Percentiles rank a stretch among this genome's conserved stretches.
These are phyloP conservation scores for Zosterops borbonicus DNA, from an alignment of 2,113 vertebrate genomes.

Conservation along the genomic window DNA sequence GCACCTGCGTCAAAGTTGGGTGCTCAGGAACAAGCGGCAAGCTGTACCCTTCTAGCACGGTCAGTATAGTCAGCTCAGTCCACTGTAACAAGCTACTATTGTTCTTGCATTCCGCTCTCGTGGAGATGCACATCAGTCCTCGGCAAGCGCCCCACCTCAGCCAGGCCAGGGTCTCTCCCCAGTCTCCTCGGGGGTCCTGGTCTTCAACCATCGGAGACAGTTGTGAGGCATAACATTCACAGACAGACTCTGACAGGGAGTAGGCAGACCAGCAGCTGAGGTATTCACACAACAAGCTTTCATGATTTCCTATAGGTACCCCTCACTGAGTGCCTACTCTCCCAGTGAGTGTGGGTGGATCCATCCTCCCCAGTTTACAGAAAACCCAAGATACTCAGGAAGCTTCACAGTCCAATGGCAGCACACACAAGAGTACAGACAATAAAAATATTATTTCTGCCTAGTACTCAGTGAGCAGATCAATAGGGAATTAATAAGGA, in stretches of 20 bases:
- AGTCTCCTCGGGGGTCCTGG: too few relatives aligned
- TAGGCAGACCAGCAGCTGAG: background rate
- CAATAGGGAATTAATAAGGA: constrained; percentile 18
- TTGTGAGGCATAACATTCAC: too few relatives aligned
- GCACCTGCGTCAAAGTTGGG: too few relatives aligned
- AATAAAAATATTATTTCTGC: background rate
- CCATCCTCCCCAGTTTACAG: background rate
- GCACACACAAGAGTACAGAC: background rate
- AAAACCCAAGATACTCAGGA: background rate
- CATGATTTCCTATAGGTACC: background rate
- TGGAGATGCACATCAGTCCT: too few relatives aligned
- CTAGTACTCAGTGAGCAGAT: background rate
- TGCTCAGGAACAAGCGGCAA: too few relatives aligned
- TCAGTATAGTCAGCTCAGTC: too few relatives aligned
- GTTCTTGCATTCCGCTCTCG: too few relatives aligned
- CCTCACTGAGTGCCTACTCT: background rate
- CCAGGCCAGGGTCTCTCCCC: too few relatives aligned
- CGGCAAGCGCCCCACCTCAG: too few relatives aligned
- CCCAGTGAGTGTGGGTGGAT: rapidly evolving
- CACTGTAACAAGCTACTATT: too few relatives aligned
- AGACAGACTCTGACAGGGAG: background rate
- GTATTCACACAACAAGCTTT: background rate
- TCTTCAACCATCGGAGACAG: too few relatives aligned
- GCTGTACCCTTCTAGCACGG: too few relatives aligned
- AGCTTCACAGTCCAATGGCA: background rate